Evolutionary conservation across 2,888 invertebrate genomes (phyloP).

Genomic region (Adelognathus sp.): DNA sequence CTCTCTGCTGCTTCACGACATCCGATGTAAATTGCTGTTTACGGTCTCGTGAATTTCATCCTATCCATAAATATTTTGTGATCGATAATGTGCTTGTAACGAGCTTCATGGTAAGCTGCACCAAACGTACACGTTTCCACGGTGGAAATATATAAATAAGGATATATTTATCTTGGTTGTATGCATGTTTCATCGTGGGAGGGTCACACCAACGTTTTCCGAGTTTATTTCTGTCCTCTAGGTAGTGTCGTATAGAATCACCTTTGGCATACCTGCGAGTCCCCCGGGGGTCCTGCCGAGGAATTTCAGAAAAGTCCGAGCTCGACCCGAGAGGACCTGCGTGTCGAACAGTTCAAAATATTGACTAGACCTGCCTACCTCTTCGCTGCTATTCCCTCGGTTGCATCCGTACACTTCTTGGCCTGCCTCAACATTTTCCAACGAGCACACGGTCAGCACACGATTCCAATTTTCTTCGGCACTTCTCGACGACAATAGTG

Average conservation of each 20-base stretch:
- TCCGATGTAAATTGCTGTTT: neutral
- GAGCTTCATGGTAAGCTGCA: neutral
- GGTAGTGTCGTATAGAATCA: slow-evolving; percentile 15
- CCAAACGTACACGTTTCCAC: slow-evolving; percentile 21
- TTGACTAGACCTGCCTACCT: slow-evolving; percentile 61
- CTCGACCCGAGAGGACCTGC: slow-evolving; percentile 61
- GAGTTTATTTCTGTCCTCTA: slow-evolving; percentile 2
- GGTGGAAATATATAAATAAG: slow-evolving; percentile 23
- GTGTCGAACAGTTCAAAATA: slow-evolving; percentile 68
- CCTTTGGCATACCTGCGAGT: slow-evolving; percentile 61
- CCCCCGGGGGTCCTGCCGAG: slow-evolving; percentile 51
- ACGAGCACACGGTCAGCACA: slow-evolving; percentile 29
- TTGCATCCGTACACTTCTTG: neutral
- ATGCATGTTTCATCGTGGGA: slow-evolving; percentile 17
- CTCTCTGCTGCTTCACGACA: neutral
- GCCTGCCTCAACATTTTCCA: slow-evolving; percentile 39
- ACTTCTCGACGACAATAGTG: slow-evolving; percentile 30
- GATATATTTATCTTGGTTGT: too few relatives aligned
- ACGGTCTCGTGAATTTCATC: slow-evolving; percentile 9
- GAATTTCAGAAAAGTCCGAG: slow-evolving; percentile 60
- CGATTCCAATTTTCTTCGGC: slow-evolving; percentile 39
- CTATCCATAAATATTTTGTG: slow-evolving; percentile 28
- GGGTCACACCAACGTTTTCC: slow-evolving; percentile 17
- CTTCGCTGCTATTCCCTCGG: slow-evolving; percentile 46
- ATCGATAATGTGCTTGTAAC: slow-evolving; percentile 12